Base-by-base conservation (phyloP, 2,888 invertebrate species). In the Coelopa pilipes region DNA sequence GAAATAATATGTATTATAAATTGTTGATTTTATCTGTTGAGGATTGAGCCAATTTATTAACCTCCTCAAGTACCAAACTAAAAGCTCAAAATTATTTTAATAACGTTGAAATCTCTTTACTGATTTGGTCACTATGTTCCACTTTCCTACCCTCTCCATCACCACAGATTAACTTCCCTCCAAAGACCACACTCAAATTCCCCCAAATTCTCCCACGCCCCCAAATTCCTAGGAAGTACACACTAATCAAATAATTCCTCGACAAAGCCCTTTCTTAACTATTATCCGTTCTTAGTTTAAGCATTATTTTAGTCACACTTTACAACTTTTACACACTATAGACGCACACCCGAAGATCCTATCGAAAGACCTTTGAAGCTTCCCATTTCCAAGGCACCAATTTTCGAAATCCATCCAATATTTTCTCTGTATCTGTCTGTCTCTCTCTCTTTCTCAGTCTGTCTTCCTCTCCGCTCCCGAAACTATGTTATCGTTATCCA, bases 81-180 rank as follows among this genome's bases (percentile, higher is more conserved):
- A 70, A 70, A 76, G 60, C 70, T 81, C 78, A 81, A 83, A 81
- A 72, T 72, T 47, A 67, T 59, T 67, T 72, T 57, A 60, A 50
- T 57, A 34, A 45, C 55, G 55, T 53, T 63, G 19, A 15, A 55
- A 53, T 53, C 49, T 49, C 15, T 10, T 55, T 3, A 60, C 24
- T 13, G 19, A 47, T 46, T 67, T 67, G 12, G 15, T 60, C 24
- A 21, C 19, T 60, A 21, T 12, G 11, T 21, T 1, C 47, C 53
- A 24, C 34, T 46, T 63, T 50, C 34, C 50, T n/a, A n/a, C 24
- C 19, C 69, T 53, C 24, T 53, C 34, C 55, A 68, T 21, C 60
- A n/a, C 15, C 5, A 24, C 55, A 62, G 17, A 34, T 63, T 34
- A 62, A 50, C 63, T 63, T 46, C 53, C 50, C 19, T 17, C 49